Conservation (phyloP, 2,888 invertebrate genomes). For the Bursaphelenchus okinawaensis region DNA sequence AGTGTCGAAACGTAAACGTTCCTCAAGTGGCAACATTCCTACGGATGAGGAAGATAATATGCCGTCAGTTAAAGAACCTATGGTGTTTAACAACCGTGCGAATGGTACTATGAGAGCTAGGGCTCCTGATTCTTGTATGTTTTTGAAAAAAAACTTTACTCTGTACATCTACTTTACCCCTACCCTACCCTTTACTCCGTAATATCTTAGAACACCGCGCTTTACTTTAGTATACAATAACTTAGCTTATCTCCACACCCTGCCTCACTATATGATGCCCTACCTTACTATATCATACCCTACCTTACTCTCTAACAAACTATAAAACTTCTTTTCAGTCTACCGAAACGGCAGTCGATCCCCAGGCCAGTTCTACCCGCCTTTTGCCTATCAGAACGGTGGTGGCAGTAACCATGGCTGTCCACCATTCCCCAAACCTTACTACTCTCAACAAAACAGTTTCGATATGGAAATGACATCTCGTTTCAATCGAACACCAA, state of each 20-base stretch:
- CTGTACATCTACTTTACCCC: too few species aligned
- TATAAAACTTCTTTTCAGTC: neutral
- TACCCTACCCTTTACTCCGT: too few species aligned
- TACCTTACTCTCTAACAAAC: neutral
- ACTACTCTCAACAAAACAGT: slow-evolving; percentile 2
- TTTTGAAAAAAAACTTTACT: too few species aligned
- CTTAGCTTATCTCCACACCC: too few species aligned
- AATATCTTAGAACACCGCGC: too few species aligned
- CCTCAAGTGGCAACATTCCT: neutral
- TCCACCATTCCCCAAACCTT: neutral
- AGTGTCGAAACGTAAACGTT: slow-evolving; percentile 17
- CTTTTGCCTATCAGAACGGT: neutral
- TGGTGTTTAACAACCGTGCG: neutral
- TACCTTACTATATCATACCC: neutral
- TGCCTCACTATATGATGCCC: too few species aligned
- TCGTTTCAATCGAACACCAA: slow-evolving; percentile 4
- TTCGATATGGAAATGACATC: slow-evolving; percentile 3
- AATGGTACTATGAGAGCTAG: neutral
- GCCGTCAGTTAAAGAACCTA: slow-evolving; percentile 1
- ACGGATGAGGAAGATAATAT: slow-evolving; percentile 9
- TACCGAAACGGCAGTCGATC: neutral
- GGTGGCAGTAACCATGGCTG: slow-evolving; percentile 1
- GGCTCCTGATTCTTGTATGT: neutral
- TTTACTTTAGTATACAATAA: too few species aligned
- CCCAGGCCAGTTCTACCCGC: neutral